phyloP scores from a whole-genome alignment of 2,888 invertebrate species.

The Aspidiotus rigidus region DNA sequence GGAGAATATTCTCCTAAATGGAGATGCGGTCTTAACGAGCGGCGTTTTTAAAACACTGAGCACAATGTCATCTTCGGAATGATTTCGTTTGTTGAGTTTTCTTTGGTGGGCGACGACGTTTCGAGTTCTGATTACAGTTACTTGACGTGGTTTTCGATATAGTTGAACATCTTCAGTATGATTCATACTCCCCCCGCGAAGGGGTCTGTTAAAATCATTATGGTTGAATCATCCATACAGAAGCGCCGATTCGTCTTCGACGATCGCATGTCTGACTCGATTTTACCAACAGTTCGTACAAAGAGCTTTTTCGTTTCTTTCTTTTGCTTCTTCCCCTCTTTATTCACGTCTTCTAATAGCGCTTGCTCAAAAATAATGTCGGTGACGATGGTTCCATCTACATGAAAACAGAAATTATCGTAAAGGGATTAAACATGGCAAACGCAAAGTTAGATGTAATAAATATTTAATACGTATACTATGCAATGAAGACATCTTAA shows the following conservation, averaged over 20 bases:
- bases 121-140: conserved; percentile 41
- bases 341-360: no score
- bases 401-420: no score
- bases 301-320: no score
- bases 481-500: no score
- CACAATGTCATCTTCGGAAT: conserved; percentile 27
- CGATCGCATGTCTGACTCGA: background rate
- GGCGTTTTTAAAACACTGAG: conserved; percentile 35
- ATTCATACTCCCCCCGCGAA: conserved; percentile 47
- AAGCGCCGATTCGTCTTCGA: background rate
- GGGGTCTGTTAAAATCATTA: background rate
- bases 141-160: conserved; percentile 53
- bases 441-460: no score
- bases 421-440: no score
- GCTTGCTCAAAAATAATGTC: no score
- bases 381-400: no score
- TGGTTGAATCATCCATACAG: background rate
- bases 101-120: conserved; percentile 1
- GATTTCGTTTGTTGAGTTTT: conserved; percentile 18
- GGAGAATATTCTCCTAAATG: conserved; percentile 35
- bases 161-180: conserved; percentile 55
- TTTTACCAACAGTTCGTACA: background rate
- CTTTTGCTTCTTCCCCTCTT: no score
- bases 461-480: no score
- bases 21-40: conserved; percentile 37